Conservation (phyloP, 92 coral and sea anemone genomes). For the Actinostola sp. region DNA sequence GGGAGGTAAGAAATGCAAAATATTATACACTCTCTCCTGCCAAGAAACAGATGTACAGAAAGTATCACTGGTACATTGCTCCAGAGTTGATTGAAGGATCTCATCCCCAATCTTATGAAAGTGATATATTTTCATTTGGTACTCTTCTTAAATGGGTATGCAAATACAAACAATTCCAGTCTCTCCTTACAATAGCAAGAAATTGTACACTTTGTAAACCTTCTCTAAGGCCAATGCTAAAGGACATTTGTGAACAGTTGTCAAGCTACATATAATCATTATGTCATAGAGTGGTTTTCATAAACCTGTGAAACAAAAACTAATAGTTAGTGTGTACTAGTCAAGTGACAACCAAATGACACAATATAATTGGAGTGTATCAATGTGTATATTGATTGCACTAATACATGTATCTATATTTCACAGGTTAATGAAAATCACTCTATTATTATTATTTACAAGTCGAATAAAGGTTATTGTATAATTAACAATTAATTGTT, state of each 20-base stretch:
- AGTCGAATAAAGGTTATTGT: too few relatives aligned
- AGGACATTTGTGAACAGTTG: neutral
- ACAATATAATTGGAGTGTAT: too few relatives aligned
- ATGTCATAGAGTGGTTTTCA: neutral
- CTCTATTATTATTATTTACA: too few relatives aligned
- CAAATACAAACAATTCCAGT: neutral
- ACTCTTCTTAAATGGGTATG: neutral
- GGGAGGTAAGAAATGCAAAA: neutral
- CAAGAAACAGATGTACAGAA: neutral
- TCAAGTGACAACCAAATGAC: too few relatives aligned
- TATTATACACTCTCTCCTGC: neutral
- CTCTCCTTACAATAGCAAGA: neutral
- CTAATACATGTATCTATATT: too few relatives aligned
- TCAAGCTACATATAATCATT: neutral
- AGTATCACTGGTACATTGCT: neutral
- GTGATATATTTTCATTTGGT: conserved; percentile 38
- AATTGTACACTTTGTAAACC: conserved; percentile 15
- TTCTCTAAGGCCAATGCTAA: neutral
- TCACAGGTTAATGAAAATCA: too few relatives aligned
- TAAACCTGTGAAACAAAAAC: conserved; percentile 4
- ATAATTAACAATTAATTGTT: too few relatives aligned
- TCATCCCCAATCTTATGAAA: neutral
- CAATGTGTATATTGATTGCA: too few relatives aligned
- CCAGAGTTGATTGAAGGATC: conserved; percentile 1
- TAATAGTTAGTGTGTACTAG: too few relatives aligned